phyloP scores from a whole-genome alignment of 2,113 vertebrate genomes.

The Formicarius rufipectus region DNA sequence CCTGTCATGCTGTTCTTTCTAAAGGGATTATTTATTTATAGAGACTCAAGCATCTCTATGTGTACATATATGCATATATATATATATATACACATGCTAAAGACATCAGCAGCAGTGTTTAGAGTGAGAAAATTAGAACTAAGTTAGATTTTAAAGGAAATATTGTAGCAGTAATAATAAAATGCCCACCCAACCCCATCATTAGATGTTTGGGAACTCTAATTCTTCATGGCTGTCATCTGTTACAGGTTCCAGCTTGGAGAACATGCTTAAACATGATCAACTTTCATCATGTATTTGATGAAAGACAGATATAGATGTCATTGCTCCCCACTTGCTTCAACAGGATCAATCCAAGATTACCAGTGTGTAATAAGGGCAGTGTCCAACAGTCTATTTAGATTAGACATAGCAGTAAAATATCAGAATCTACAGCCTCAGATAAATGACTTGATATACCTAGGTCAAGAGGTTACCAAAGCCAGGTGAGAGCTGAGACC shows the following conservation, averaged over 20 bases:
- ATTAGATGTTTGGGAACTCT: slow-evolving; percentile 5
- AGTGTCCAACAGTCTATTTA: slow-evolving; percentile 41
- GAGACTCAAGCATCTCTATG: not conserved
- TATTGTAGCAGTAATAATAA: not conserved
- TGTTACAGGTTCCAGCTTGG: slow-evolving; percentile 13
- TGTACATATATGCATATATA: not conserved
- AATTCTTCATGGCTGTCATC: slow-evolving; percentile 30
- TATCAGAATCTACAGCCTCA: slow-evolving; percentile 64
- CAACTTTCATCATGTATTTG: not conserved
- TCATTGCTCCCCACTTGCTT: not conserved
- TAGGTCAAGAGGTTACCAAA: slow-evolving; percentile 77
- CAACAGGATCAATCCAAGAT: not conserved
- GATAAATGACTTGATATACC: slow-evolving; percentile 71
- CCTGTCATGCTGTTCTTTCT: slow-evolving; percentile 12
- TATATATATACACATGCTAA: not conserved
- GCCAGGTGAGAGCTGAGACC: slow-evolving; percentile 75
- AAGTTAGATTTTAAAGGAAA: slow-evolving; percentile 20
- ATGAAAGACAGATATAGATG: not conserved
- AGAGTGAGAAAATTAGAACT: not conserved
- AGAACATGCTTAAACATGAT: slow-evolving; percentile 28
- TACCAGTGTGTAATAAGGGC: not conserved
- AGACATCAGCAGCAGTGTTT: not conserved
- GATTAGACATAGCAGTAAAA: slow-evolving; percentile 66
- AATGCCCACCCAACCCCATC: not conserved
- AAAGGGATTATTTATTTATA: slow-evolving; percentile 3